A percentile compares a stretch with the other conserved stretches of the same genome.
Evolutionary conservation across 1,140 invertebrate species (phyloP).

Genomic region (Mercenaria mercenaria): DNA sequence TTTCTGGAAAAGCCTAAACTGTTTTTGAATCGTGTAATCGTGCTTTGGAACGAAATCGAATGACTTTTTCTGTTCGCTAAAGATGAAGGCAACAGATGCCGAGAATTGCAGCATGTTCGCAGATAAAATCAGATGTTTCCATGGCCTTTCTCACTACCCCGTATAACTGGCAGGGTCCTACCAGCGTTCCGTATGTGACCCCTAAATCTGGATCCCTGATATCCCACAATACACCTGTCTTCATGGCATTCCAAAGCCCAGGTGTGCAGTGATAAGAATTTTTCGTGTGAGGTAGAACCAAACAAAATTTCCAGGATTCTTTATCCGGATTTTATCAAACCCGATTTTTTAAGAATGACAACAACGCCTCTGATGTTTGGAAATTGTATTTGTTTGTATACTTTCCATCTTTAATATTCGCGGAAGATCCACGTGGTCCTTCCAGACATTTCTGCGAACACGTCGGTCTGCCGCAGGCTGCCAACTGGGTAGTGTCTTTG

Average conservation of each 20-base stretch:
- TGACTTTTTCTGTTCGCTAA: not conserved
- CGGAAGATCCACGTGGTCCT: no score
- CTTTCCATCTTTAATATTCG: no score
- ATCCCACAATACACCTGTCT: not conserved
- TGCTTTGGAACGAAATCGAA: not conserved
- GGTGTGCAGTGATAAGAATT: not conserved
- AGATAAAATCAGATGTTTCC: slow-evolving; percentile 31
- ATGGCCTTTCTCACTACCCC: slow-evolving; percentile 5
- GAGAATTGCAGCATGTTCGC: not conserved
- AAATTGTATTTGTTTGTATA: not conserved
- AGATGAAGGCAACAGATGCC: not conserved
- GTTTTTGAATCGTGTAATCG: not conserved
- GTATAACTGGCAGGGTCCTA: slow-evolving; percentile 17
- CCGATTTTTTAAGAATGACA: not conserved
- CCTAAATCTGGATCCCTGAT: slow-evolving; percentile 19
- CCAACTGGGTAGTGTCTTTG: no score
- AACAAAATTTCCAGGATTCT: not conserved
- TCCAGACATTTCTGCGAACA: no score
- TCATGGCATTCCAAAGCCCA: slow-evolving; percentile 24
- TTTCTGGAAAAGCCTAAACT: no score
- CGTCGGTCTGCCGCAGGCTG: no score
- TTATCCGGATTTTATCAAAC: not conserved
- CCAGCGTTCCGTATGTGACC: slow-evolving; percentile 2
- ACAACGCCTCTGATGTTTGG: not conserved
- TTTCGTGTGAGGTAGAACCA: not conserved